A percentile compares a stretch with the other conserved stretches of the same genome.
Evolutionary conservation across 2,797 vertebrate genomes (phyloP).

Genomic region (Erithacus rubecula): DNA sequence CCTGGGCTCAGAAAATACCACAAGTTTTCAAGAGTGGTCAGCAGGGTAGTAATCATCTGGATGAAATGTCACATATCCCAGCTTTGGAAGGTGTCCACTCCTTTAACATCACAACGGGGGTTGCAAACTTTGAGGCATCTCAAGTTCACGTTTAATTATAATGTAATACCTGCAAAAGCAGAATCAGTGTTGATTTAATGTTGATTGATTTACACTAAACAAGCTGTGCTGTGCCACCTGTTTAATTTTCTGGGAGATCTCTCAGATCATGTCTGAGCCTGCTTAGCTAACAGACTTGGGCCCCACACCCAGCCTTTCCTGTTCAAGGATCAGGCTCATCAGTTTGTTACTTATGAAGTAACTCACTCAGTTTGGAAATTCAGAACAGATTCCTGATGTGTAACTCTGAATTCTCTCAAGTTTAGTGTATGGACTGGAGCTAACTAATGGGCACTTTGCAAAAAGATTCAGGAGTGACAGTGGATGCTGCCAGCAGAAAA

Average conservation of each 20-base stretch:
- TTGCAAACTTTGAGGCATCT: neutral
- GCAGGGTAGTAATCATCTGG: neutral
- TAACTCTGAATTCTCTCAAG: neutral
- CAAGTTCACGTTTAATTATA: neutral
- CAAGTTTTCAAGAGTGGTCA: neutral
- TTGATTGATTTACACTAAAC: neutral
- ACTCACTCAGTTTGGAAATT: neutral
- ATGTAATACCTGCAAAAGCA: neutral
- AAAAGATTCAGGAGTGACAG: neutral
- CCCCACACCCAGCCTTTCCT: neutral
- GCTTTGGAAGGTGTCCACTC: neutral
- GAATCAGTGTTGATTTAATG: neutral
- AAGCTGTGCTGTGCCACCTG: neutral
- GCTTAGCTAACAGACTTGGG: neutral
- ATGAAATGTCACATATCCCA: neutral
- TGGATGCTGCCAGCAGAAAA: neutral
- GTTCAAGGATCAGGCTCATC: neutral
- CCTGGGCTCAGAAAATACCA: neutral
- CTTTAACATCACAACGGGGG: neutral
- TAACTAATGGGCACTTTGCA: neutral
- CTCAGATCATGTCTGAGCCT: neutral
- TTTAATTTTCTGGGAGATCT: neutral
- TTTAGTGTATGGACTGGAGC: neutral
- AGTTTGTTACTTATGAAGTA: neutral
- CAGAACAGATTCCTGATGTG: neutral